A percentile compares a stretch with the other conserved stretches of the same genome.
phyloP scores from a whole-genome alignment of 2,113 vertebrate species.

The Addax nasomaculatus region DNA sequence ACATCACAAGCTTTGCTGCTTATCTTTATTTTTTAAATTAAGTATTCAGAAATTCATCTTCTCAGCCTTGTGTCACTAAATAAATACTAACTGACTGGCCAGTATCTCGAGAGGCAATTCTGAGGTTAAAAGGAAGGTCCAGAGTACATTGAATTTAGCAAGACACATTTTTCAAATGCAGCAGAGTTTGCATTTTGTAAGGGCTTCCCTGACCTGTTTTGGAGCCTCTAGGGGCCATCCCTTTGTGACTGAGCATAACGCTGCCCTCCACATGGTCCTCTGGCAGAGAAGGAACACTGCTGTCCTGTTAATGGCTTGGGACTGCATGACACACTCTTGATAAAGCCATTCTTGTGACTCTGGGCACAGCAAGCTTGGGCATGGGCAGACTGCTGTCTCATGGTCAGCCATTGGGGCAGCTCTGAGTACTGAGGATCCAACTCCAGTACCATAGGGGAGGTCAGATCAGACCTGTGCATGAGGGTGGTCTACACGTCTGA shows the following conservation, averaged over 20 bases:
- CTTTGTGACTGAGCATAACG: background rate
- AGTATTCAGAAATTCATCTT: constrained; percentile 2
- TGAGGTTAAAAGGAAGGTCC: constrained; percentile 10
- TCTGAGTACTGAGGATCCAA: constrained; percentile 63
- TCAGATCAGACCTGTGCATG: constrained; percentile 62
- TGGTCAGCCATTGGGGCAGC: constrained; percentile 34
- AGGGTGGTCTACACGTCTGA: constrained; percentile 57
- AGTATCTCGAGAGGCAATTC: background rate
- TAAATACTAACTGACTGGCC: background rate
- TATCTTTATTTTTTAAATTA: background rate
- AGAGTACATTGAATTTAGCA: background rate
- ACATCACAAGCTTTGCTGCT: background rate
- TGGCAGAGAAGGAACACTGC: background rate
- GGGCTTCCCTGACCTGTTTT: background rate
- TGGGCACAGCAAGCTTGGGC: background rate
- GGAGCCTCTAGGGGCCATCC: background rate
- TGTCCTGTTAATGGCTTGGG: background rate
- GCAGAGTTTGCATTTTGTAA: background rate
- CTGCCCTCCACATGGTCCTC: background rate
- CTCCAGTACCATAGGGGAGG: constrained; percentile 52
- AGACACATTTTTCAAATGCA: background rate
- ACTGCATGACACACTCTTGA: background rate
- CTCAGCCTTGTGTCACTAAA: background rate
- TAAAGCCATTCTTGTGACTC: background rate
- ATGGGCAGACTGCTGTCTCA: background rate